Evolutionary conservation across 37 sponge, comb jelly and placozoan species (phyloP), one percentile per base, ranked within the genome.

Genomic region (Ianthella basta): DNA sequence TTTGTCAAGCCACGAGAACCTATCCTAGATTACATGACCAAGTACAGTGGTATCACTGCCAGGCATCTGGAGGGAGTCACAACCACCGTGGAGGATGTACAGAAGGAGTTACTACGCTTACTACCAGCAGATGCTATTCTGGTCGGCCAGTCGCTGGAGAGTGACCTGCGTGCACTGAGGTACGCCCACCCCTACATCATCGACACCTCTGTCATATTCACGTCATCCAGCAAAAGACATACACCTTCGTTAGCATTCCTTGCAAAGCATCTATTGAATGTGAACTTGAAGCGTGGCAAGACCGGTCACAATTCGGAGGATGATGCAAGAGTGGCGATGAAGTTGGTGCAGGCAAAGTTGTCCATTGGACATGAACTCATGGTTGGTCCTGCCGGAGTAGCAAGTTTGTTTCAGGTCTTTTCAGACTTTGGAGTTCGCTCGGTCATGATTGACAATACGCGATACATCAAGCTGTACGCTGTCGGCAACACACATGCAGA

Each of bases 121-220:
- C 65, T 99, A 27, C 95, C 97, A 0, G 59, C 83, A 0, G 63
- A 89, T 24, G 91, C 88, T 60, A 91, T 99, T 34, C 59, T 99
- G 29, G 87, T 93, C 53, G 99, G 99, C 27, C 99, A 99, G 64
- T 99, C 99, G 15, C 86, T 99, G 13, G 97, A 99, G 91, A 99
- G 96, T 79, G 99, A 99, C 63, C 86, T 99, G 44, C 81, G 56
- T 79, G 93, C 94, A n/a, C 84, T 99, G 67, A 91, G 91, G 69
- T 55, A 93, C 33, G 15, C 20, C 1, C 88, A 91, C 55, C 91
- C 93, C 5, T 87, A 77, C 65, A 80, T 96, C 56, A 93, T 96
- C 15, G 96, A 96, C 72, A 96, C 96, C 3, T 87, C 91, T 6
- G 64, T 80, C 27, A 80, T 93, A 23, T 93, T 96, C 72, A 78